Conservation (phyloP, 2,797 vertebrate species). For the Parauchenoglanis ngamensis region DNA sequence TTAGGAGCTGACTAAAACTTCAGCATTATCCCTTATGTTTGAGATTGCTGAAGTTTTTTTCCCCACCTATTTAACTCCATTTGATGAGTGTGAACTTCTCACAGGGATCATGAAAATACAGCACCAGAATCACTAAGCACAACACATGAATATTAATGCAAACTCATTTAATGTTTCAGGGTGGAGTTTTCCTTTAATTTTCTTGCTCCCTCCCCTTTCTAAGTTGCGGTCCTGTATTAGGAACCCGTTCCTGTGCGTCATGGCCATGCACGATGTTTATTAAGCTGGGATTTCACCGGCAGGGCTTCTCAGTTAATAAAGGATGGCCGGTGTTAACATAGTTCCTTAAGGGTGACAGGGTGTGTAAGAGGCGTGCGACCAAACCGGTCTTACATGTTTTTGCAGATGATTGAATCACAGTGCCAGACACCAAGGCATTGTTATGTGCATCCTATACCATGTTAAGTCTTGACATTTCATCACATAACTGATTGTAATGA, state of each 20-base stretch:
- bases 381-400: slow-evolving; percentile 41
- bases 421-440: not conserved
- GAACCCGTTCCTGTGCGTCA: not conserved
- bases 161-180: not conserved
- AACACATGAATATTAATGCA: not conserved
- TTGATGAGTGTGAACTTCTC: not conserved
- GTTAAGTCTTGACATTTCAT: not conserved
- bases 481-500: not conserved
- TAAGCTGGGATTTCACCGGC: not conserved
- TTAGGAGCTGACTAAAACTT: not conserved
- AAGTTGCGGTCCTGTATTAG: not conserved
- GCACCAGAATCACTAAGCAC: not conserved
- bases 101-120: not conserved
- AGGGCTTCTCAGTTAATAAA: not conserved
- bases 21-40: not conserved
- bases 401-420: not conserved
- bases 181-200: not conserved
- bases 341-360: not conserved
- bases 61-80: not conserved
- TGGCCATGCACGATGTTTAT: not conserved
- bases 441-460: not conserved
- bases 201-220: not conserved
- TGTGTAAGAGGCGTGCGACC: slow-evolving; percentile 22
- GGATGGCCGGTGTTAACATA: not conserved
- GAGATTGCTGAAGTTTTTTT: not conserved